Base-by-base conservation (phyloP, 2,888 invertebrate species). In the Quadroppia sp. region DNA sequence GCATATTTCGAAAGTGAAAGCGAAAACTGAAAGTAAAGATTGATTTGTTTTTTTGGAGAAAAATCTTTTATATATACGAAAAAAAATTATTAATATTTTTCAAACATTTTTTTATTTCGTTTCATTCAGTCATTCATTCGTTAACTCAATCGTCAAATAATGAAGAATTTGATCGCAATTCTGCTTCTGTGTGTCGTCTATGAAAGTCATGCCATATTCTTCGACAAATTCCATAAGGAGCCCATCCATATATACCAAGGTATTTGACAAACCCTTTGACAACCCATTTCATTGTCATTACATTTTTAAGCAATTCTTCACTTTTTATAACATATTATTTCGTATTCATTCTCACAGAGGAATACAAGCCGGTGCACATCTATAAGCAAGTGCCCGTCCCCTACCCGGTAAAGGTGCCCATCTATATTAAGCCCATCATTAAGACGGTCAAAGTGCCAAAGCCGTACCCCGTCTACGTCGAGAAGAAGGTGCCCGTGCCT, bases 391-490 rank as follows among this genome's bases (percentile, higher is more conserved):
- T n/a, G n/a, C n/a, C n/a, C n/a, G n/a, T n/a, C n/a, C n/a, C n/a
- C n/a, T 42, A 59, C 32, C 56, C 56, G n/a, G 59, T 53, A 15
- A 40, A 69, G 36, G 40, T 69, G 11, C 73, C 73, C 7, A 48
- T 48, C 70, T 30, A 40, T 13, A 36, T 53, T 7, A 73, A 73
- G 28, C 73, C 73, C 32, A 73, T 73, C 69, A 70, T 70, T 17
- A 73, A 73, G 69, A 73, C 69, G 20, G 70, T 73, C 17, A 69
- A 70, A 73, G 73, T 73, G 20, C 59, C 59, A n/a, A 59, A 59
- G 28, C 59, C 59, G 2, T 59, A 59, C 40, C 73, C 73, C 17
- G 69, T 70, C 4, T 40, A 69, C 15, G 23, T 69, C n/a, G 45
- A 42, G 25, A 45, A 69, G 45, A 71, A 69, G 48, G 73, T 73